Conservation (phyloP, 2,888 invertebrate genomes). For the Adineta ricciae region DNA sequence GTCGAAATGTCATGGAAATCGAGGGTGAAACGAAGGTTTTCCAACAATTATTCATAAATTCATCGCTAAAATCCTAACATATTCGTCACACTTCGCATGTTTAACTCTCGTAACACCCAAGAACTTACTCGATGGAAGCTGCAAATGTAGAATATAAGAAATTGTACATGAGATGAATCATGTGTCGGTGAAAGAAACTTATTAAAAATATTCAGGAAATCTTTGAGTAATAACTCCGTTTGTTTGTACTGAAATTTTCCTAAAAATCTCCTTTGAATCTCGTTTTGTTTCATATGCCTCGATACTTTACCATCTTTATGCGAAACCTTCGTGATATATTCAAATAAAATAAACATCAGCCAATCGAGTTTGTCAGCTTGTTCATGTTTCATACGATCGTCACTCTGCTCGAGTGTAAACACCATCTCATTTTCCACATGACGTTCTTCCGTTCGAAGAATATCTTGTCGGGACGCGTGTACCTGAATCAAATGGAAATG, state of each 20-base stretch:
- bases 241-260: slow-evolving; percentile 55
- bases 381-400: slow-evolving; percentile 52
- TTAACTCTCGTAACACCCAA: background rate
- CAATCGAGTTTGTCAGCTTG: slow-evolving; percentile 64
- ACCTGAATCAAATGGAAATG: no score
- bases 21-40: slow-evolving; percentile 62
- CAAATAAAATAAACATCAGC: slow-evolving; percentile 64
- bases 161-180: slow-evolving; percentile 69
- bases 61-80: slow-evolving; percentile 52
- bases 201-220: slow-evolving; percentile 65
- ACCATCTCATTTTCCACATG: slow-evolving; percentile 42
- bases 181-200: slow-evolving; percentile 70
- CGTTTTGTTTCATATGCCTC: background rate
- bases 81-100: no score
- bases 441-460: slow-evolving; percentile 51
- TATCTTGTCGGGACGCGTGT: slow-evolving; percentile 57
- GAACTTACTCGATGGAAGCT: slow-evolving; percentile 57
- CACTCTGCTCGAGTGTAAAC: background rate
- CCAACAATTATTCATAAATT: slow-evolving; percentile 65
- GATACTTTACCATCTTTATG: slow-evolving; percentile 40
- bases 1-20: slow-evolving; percentile 59
- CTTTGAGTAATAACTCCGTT: slow-evolving; percentile 58
- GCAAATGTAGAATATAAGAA: slow-evolving; percentile 64
- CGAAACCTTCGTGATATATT: slow-evolving; percentile 55
- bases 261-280: slow-evolving; percentile 34